Base-by-base conservation (phyloP, 1,140 invertebrate genomes). In the Drosophila subobscura region DNA sequence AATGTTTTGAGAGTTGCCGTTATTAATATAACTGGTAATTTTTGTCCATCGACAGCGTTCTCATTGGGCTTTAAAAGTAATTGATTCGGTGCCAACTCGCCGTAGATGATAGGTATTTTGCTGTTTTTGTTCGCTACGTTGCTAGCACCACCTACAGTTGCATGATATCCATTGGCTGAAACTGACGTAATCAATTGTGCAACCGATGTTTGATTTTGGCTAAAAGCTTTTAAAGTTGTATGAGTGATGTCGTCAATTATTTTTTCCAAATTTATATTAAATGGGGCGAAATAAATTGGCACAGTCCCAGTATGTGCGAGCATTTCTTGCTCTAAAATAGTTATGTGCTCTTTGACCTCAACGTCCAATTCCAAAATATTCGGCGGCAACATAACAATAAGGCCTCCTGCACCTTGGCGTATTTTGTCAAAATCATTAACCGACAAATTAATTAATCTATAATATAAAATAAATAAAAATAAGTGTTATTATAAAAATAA, bases 1-100 rank as follows among this genome's bases (percentile, higher is more conserved):
- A 96, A 95, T 27, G 97, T 95, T 91, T 99, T 98, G 88, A 99
- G 98, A 93, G 99, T 97, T 4, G 98, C 96, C 16, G 98, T 96
- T 72, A 99, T 92, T 2, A 96, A 94, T 71, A 99, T 95, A 10
- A 97, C 97, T 33, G 97, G 97, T 2, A 93, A 85, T 92, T 97
- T 96, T 83, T 60, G 95, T 8, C 93, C 92, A 59, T 96, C 96
- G 80, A 94, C 94, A 0, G 97, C 97, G 50, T 95, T 96, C 83
- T 95, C 94, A 0, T 97, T 97, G 46, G 72, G 53, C 51, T 90
- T 90, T 0, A 72, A 22, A 27, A 66, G 56, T 50, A 89, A 76
- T 6, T 72, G 70, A 59, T 73, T 84, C 22, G 91, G 83, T 50
- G 95, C 92, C 47, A 99, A 92, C 91, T 97, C 97, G 16, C 97